Percentiles rank a stretch among this genome's conserved stretches.
Evolutionary conservation across 2,797 vertebrate species (phyloP).

Genomic region (Silurus aristotelis): DNA sequence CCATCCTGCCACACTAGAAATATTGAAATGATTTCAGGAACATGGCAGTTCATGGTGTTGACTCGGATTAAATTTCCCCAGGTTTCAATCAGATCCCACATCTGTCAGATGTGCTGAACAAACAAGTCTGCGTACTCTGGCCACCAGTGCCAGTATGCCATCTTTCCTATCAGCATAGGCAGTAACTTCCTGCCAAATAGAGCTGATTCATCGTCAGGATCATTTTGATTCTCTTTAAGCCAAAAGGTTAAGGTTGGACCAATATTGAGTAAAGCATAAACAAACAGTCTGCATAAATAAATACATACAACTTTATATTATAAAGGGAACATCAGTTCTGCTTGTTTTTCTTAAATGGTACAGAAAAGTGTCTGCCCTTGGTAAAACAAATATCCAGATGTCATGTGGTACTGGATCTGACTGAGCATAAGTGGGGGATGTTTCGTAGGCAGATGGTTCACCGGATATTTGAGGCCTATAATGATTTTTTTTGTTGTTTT

Average conservation of each 20-base stretch:
- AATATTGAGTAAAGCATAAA: too few species aligned
- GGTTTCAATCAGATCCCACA: too few species aligned
- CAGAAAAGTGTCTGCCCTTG: background rate
- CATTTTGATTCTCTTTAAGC: background rate
- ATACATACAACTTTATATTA: background rate
- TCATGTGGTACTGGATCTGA: background rate
- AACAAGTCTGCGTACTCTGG: too few species aligned
- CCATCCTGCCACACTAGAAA: too few species aligned
- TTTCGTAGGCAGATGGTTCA: background rate
- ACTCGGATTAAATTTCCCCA: too few species aligned
- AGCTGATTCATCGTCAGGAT: background rate
- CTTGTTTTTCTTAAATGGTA: background rate
- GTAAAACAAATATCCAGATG: background rate
- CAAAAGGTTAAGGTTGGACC: background rate
- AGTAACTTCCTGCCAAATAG: background rate
- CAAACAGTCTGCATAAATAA: background rate
- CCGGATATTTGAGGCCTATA: background rate
- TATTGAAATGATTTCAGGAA: too few species aligned
- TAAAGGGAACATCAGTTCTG: background rate
- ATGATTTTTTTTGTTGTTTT: background rate
- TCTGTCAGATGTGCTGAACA: too few species aligned
- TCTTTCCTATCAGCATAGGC: background rate
- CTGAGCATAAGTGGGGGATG: background rate
- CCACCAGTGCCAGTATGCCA: background rate
- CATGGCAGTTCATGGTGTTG: too few species aligned